Base-by-base conservation (phyloP, 1,140 invertebrate genomes). In the Leptinotarsa lineolata region DNA sequence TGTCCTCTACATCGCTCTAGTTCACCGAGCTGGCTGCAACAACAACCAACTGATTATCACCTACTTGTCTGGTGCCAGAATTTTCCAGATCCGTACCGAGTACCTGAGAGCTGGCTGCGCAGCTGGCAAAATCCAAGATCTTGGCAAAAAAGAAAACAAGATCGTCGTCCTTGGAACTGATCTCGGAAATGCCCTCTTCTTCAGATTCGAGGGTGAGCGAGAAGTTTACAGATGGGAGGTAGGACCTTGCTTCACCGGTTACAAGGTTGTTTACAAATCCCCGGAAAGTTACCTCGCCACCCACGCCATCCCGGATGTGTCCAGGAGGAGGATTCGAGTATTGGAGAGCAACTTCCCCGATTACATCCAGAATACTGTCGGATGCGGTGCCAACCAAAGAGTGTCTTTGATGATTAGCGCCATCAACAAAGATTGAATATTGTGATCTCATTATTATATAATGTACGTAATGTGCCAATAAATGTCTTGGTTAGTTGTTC, bases 301-400 rank as follows among this genome's bases (percentile, higher is more conserved):
- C 6, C 88, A 89, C 22, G 87, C 89, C 0, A 77, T 88, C 8
- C 85, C 88, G 3, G 90, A 89, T 77, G 85, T 86, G 74, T 87
- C 85, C 39, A 82, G 85, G 3, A 84, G 83, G n/a, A 83, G 84
- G 64, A 88, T 91, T 86, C 81, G 89, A 8, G 84, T 90, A 3
- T 79, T 91, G 54, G 88, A 90, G 77, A 88, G 88, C 65, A 90
- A 91, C 79, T 90, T 91, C 79, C 88, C 86, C 0, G 89, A 90
- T 83, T 91, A 85, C 77, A 86, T 90, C 79, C 85, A 88, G 66
- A 87, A 87, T 68, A 88, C 86, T 12, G 87, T 90, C 16, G 90
- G 90, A 15, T 89, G 89, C 76, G 89, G 88, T 4, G 86, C 86
- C 39, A 83, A 86, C 15, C 89, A 90, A 74, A 85, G 86, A 16